Conservation (phyloP, 2,888 invertebrate species). For the Drosophila niveifrons region DNA sequence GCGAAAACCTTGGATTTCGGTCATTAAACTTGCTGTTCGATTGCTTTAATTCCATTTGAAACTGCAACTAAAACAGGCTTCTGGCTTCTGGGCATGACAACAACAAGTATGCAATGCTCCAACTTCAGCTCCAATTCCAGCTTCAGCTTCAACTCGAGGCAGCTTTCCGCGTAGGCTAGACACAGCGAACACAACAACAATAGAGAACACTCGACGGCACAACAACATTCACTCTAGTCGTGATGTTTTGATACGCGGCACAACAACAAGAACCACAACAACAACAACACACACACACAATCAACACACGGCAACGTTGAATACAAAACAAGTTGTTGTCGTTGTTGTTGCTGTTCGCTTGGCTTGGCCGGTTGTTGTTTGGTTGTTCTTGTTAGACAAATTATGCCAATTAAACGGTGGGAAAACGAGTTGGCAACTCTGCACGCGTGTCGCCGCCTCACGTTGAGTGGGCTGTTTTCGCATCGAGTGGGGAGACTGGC, state of each 20-base stretch:
- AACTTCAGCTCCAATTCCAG: background rate
- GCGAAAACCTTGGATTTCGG: constrained; percentile 34
- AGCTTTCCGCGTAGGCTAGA: constrained; percentile 65
- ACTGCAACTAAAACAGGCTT: constrained; percentile 34
- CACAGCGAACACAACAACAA: constrained; percentile 27
- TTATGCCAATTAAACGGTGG: constrained; percentile 81
- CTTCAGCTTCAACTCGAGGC: constrained; percentile 10
- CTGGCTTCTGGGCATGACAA: constrained; percentile 36
- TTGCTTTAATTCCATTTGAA: constrained; percentile 30
- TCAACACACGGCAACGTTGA: constrained; percentile 22
- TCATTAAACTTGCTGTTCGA: constrained; percentile 23
- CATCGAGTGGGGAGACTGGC: constrained; percentile 56
- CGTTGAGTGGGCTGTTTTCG: constrained; percentile 45
- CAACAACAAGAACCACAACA: constrained; percentile 19
- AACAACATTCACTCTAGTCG: constrained; percentile 46
- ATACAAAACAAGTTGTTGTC: constrained; percentile 65
- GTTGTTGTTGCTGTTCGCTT: constrained; percentile 28
- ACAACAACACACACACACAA: constrained; percentile 6
- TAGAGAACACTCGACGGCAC: constrained; percentile 26
- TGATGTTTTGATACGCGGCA: constrained; percentile 52
- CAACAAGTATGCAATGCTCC: constrained; percentile 8
- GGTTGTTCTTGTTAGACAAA: constrained; percentile 76
- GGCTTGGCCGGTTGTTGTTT: constrained; percentile 26
- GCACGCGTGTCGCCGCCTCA: constrained; percentile 57
- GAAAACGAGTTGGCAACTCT: constrained; percentile 76